Base-by-base conservation (phyloP, 2,113 vertebrate genomes). In the Myotis brandtii region DNA sequence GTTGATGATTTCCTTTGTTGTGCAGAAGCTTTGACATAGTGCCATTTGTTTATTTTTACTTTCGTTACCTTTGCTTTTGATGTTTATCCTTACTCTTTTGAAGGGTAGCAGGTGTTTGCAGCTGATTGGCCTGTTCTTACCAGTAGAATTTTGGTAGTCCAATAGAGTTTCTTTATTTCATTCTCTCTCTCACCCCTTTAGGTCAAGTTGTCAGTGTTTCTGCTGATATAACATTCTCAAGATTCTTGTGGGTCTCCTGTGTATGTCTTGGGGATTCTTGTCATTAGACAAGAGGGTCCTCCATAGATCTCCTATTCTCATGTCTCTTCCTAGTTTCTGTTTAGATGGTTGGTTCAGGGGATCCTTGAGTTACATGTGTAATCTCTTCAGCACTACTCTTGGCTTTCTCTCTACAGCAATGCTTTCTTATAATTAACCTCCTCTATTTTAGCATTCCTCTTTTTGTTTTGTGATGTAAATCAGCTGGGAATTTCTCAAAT, bases 201-300 rank as follows among this genome's bases (percentile, higher is more conserved):
- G 77, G 17, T 43, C 34, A 83, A 46, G n/a, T 9, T 50, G 30
- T 21, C 72, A 72, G 34, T 72, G 11, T 62, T 94, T 72, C 18
- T 54, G 52, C 56, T 59, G 56, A 25, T 59, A 59, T 10, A 10
- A 59, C 56, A 59, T 59, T 59, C 56, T 88, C 14, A 69, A 77
- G 84, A 91, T 62, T 23, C 56, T 90, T 75, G 30, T 93, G 62
- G n/a, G 43, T 90, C 37, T 89, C 50, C 3, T 86, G 5, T 94
- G 67, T 95, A 9, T 86, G 21, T 59, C 14, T 80, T 34, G 27
- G 37, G 23, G 56, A 79, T 72, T 77, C 79, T 64, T 94, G 30
- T 59, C 56, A 59, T 59, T 59, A 25, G 56, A 59, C 56, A 25
- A 59, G 56, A 59, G 9, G 23, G 9, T 69, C 52, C 46, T 88